phyloP scores from a whole-genome alignment of 2,888 invertebrate genomes.

The Pseudococcus longispinus region DNA sequence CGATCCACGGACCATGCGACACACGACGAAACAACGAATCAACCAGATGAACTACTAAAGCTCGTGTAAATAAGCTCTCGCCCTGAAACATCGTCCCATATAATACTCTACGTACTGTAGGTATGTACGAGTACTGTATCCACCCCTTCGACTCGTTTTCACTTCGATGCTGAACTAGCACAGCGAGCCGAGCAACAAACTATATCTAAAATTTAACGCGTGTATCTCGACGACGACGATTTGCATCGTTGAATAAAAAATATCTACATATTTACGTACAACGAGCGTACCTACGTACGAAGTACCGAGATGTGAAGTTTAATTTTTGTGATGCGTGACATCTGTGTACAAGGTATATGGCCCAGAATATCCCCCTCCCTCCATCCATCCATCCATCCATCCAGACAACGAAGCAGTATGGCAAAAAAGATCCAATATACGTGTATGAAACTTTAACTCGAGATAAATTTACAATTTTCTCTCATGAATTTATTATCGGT shows the following conservation, averaged over 20 bases:
- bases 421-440: not conserved
- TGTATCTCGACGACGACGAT: slow-evolving; percentile 13
- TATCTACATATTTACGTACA: not conserved
- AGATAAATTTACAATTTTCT: slow-evolving; percentile 18
- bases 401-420: not conserved
- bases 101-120: not conserved
- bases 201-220: slow-evolving; percentile 2
- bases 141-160: not conserved
- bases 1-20: too few species aligned
- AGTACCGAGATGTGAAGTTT: not conserved
- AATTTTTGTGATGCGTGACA: slow-evolving; percentile 22
- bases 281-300: not conserved
- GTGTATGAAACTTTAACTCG: not conserved
- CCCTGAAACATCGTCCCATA: not conserved
- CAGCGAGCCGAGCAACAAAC: not conserved
- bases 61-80: not conserved
- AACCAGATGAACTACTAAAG: not conserved
- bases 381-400: too few species aligned
- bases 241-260: slow-evolving; percentile 17
- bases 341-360: not conserved
- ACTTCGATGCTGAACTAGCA: not conserved
- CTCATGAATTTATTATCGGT: not conserved
- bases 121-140: not conserved
- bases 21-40: not conserved
- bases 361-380: too few species aligned